phyloP scores from a whole-genome alignment of 1,140 invertebrate genomes.

The Ectropis grisescens region DNA sequence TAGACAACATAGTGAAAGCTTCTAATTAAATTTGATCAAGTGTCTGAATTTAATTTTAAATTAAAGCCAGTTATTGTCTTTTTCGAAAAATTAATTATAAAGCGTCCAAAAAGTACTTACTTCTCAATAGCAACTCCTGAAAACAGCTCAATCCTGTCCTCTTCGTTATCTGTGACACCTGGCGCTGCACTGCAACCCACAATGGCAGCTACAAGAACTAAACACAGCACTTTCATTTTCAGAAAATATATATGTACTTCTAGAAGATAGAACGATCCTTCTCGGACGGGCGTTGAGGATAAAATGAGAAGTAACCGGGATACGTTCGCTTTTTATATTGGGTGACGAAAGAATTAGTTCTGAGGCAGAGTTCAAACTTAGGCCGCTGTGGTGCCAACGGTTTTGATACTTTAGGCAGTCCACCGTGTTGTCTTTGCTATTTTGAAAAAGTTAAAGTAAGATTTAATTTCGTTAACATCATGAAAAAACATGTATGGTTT shows the following conservation, averaged over 20 bases:
- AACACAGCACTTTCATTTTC: constrained; percentile 49
- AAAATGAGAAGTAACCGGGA: constrained; percentile 40
- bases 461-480: too few species aligned
- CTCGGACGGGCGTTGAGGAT: constrained; percentile 23
- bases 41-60: too few species aligned
- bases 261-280: constrained; percentile 11
- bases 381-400: constrained; percentile 3
- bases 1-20: too few species aligned
- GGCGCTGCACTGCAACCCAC: constrained; percentile 34
- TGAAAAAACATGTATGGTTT: too few species aligned
- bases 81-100: too few species aligned
- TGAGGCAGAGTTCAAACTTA: constrained; percentile 8
- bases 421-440: too few species aligned
- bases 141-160: constrained; percentile 44
- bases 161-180: constrained; percentile 19
- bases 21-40: too few species aligned
- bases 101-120: constrained; percentile 39
- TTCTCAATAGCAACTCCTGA: constrained; percentile 54
- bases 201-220: constrained; percentile 29
- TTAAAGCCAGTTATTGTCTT: too few species aligned
- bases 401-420: constrained; percentile 28
- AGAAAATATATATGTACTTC: constrained; percentile 4
- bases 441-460: too few species aligned
- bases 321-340: constrained; percentile 36
- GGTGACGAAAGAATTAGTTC: constrained; percentile 15